Conservation (phyloP, 2,888 invertebrate species). For the Agonopterix subpropinquella region DNA sequence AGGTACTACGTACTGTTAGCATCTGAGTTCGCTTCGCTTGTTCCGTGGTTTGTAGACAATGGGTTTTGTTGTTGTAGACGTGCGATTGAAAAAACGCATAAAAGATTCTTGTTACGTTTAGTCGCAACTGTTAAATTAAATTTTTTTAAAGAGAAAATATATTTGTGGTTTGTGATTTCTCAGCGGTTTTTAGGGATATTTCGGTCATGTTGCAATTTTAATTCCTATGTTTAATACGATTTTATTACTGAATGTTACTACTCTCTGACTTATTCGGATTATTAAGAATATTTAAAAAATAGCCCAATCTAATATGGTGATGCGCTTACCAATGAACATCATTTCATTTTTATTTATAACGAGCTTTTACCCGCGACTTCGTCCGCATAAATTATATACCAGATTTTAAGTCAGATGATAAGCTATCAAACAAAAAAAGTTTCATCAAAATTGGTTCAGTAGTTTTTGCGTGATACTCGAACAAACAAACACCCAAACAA, state of each 20-base stretch:
- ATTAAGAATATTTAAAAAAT: not conserved
- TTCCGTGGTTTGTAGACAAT: slow-evolving; percentile 22
- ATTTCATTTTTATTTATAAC: not conserved
- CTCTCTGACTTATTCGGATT: too few species aligned
- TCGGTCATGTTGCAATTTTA: not conserved
- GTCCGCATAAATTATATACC: too few species aligned
- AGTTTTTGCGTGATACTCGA: too few species aligned
- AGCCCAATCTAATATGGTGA: not conserved
- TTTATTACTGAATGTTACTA: too few species aligned
- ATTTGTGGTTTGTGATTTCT: not conserved
- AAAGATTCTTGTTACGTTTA: not conserved
- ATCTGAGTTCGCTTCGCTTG: slow-evolving; percentile 28
- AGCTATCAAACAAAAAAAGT: too few species aligned
- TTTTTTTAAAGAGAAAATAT: not conserved
- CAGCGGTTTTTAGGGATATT: not conserved
- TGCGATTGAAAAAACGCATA: slow-evolving; percentile 12
- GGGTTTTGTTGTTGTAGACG: slow-evolving; percentile 15
- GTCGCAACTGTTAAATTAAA: too few species aligned
- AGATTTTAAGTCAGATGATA: too few species aligned
- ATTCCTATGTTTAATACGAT: too few species aligned
- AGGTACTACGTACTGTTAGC: slow-evolving; percentile 5
- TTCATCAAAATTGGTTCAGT: too few species aligned
- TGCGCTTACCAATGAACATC: not conserved
- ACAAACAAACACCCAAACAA: too few species aligned
- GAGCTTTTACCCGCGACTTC: too few species aligned